Conservation (phyloP, 2,888 invertebrate genomes). For the Amiota communis region DNA sequence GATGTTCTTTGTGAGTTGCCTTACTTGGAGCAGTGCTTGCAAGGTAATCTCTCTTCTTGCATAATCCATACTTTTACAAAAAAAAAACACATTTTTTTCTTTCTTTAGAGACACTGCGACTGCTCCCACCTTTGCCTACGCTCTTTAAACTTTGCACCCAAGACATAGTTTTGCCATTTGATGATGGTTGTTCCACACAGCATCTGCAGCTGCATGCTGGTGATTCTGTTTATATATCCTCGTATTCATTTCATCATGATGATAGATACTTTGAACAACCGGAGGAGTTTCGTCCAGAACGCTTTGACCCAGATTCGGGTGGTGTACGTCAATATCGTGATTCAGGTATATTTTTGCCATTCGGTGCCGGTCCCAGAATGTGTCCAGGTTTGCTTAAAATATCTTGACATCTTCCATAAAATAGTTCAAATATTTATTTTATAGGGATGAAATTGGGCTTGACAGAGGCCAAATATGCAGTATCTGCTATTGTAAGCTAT, state of each 20-base stretch:
- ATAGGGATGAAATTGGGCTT: constrained; percentile 65
- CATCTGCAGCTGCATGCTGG: constrained; percentile 43
- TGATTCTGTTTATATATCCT: constrained; percentile 45
- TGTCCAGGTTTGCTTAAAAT: constrained; percentile 53
- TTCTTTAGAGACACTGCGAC: constrained; percentile 55
- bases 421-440: not conserved
- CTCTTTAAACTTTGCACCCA: constrained; percentile 56
- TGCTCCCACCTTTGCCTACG: constrained; percentile 54
- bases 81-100: not conserved
- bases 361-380: constrained; percentile 64
- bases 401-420: not conserved
- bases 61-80: not conserved
- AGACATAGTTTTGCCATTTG: constrained; percentile 38
- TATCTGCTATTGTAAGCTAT: constrained; percentile 59
- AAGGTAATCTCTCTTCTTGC: constrained; percentile 43
- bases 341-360: constrained; percentile 60
- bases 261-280: constrained; percentile 56
- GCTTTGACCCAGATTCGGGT: constrained; percentile 56
- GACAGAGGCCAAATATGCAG: constrained; percentile 58
- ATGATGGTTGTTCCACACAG: constrained; percentile 37
- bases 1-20: constrained; percentile 55
- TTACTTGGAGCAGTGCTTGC: constrained; percentile 63
- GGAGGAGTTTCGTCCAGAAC: constrained; percentile 57
- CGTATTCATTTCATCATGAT: constrained; percentile 58
- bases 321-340: constrained; percentile 55